These are phyloP conservation scores for Tromatobia lineatoria DNA, from an alignment of 2,888 invertebrate species.

Conservation along the genomic window DNA sequence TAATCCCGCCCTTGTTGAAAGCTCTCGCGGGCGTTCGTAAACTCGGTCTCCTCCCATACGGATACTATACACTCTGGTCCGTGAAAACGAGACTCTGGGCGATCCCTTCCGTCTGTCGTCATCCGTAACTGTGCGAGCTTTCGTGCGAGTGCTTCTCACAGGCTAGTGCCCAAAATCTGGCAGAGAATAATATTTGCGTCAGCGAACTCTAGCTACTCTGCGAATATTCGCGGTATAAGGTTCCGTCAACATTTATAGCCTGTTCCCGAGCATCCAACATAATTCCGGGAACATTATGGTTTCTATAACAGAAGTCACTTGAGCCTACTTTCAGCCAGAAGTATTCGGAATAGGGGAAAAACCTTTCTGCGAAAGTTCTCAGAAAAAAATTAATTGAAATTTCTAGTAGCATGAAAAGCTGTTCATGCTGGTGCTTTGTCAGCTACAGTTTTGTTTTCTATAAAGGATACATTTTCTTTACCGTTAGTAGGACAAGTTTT, in stretches of 20 bases:
- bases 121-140: conserved; percentile 20
- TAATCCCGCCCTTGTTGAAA: conserved; percentile 26
- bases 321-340: neutral
- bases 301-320: neutral
- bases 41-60: conserved; percentile 18
- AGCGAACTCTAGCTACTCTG: neutral
- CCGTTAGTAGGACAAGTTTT: too few species aligned
- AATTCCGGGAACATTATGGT: conserved; percentile 9
- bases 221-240: neutral
- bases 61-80: conserved; percentile 22
- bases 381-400: neutral
- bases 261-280: neutral
- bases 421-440: neutral
- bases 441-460: neutral
- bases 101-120: conserved; percentile 42
- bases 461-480: too few species aligned
- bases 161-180: conserved; percentile 24
- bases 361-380: neutral
- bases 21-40: conserved; percentile 16
- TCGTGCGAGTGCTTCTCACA: neutral
- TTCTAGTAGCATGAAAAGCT: neutral
- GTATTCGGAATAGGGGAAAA: neutral
- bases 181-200: conserved; percentile 44
- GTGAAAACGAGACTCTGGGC: conserved; percentile 20
- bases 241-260: neutral